Evolutionary conservation across 2,113 vertebrate species (phyloP).

Genomic region (Melanotaenia duboulayi): DNA sequence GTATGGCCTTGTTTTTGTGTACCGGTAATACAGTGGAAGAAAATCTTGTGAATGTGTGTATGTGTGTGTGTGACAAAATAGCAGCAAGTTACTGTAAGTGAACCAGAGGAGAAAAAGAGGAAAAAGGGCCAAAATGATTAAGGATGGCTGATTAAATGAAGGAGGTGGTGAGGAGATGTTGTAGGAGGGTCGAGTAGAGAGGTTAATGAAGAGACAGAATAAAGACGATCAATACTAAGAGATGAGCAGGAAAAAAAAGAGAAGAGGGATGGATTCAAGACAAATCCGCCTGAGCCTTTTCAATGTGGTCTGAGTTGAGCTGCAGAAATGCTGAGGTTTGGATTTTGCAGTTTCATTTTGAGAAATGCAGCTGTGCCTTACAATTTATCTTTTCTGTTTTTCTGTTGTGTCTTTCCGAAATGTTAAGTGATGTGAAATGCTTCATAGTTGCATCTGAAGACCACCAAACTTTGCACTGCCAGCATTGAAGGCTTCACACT

Average conservation of each 20-base stretch:
- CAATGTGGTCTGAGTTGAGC: too few species aligned
- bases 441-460: too few species aligned
- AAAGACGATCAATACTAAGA: constrained; percentile 78
- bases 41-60: neutral
- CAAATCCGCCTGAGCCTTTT: too few species aligned
- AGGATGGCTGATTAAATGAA: constrained; percentile 16
- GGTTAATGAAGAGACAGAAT: constrained; percentile 42
- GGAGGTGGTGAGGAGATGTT: neutral
- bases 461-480: too few species aligned
- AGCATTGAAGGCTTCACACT: too few species aligned
- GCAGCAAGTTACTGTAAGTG: too few species aligned
- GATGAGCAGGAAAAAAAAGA: constrained; percentile 13
- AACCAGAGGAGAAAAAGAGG: neutral
- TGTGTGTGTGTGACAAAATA: neutral
- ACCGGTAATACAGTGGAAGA: neutral
- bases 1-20: neutral
- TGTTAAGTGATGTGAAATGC: too few species aligned
- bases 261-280: neutral
- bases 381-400: too few species aligned
- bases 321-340: too few species aligned
- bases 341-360: too few species aligned
- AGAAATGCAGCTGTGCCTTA: too few species aligned
- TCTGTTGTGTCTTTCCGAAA: too few species aligned
- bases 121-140: neutral
- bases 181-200: constrained; percentile 36